Conservation (phyloP, 2,797 vertebrate genomes). For the Hoplostethus atlanticus region DNA sequence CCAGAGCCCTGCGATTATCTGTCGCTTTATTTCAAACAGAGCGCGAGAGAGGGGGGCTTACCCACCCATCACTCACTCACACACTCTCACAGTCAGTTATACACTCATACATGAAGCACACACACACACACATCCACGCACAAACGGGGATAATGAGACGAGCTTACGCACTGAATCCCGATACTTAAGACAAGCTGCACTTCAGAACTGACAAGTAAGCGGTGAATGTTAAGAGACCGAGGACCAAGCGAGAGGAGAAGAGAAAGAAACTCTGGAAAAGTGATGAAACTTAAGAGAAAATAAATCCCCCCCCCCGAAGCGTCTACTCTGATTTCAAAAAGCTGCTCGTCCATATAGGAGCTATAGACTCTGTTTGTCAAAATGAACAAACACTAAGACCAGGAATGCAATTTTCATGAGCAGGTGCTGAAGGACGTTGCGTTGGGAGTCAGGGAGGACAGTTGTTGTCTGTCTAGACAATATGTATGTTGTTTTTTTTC, state of each 20-base stretch:
- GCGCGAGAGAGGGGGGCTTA: conserved; percentile 77
- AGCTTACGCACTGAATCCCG: conserved; percentile 74
- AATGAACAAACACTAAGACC: conserved; percentile 10
- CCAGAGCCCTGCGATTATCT: conserved; percentile 84
- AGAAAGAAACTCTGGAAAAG: conserved; percentile 70
- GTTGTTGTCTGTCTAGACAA: not conserved
- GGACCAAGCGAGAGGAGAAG: conserved; percentile 47
- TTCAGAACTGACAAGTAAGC: conserved; percentile 78
- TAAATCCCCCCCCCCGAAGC: conserved; percentile 45
- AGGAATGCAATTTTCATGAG: conserved; percentile 4
- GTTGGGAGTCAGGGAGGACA: conserved; percentile 2
- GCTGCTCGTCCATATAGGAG: conserved; percentile 9
- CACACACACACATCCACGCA: conserved; percentile 34
- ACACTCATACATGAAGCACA: conserved; percentile 58
- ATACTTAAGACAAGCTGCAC: conserved; percentile 78
- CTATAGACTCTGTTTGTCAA: conserved; percentile 39
- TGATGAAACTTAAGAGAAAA: conserved; percentile 78
- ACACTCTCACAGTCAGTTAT: conserved; percentile 70
- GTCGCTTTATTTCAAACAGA: conserved; percentile 84
- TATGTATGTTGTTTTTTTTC: not conserved
- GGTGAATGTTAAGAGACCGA: conserved; percentile 74
- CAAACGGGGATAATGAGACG: conserved; percentile 79
- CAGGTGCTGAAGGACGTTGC: not conserved
- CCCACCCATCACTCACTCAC: conserved; percentile 78
- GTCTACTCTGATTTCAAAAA: conserved; percentile 42